Conservation (phyloP, 2,888 invertebrate genomes). For the Lysandra coridon region DNA sequence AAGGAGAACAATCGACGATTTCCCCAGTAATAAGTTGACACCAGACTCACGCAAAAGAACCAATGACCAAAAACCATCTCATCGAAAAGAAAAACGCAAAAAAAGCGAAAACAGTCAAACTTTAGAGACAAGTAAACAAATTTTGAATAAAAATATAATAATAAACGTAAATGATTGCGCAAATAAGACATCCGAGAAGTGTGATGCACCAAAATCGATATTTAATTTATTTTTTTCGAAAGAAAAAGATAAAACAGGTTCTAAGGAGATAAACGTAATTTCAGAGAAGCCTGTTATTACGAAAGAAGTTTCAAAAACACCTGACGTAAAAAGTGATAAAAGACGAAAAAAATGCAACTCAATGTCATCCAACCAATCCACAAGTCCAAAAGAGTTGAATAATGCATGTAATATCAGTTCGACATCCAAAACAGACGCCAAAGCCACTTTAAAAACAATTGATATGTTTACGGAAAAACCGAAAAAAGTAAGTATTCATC, state of each 20-base stretch:
- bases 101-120: slow-evolving; percentile 55
- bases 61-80: slow-evolving; percentile 65
- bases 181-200: slow-evolving; percentile 51
- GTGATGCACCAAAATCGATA: slow-evolving; percentile 53
- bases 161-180: slow-evolving; percentile 49
- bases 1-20: slow-evolving; percentile 16
- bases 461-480: slow-evolving; percentile 67
- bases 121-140: slow-evolving; percentile 47
- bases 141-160: slow-evolving; percentile 50
- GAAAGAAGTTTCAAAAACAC: slow-evolving; percentile 57
- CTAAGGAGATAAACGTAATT: slow-evolving; percentile 51
- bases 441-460: slow-evolving; percentile 62
- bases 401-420: slow-evolving; percentile 46
- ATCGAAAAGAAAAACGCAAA: slow-evolving; percentile 75
- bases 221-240: slow-evolving; percentile 54
- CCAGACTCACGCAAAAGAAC: slow-evolving; percentile 64
- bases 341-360: slow-evolving; percentile 53
- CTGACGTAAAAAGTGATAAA: slow-evolving; percentile 48
- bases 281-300: slow-evolving; percentile 70
- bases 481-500: slow-evolving; percentile 56
- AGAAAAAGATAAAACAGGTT: slow-evolving; percentile 44
- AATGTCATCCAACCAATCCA: slow-evolving; percentile 57
- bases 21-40: slow-evolving; percentile 33
- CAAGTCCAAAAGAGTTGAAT: slow-evolving; percentile 56
- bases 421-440: slow-evolving; percentile 54